Evolutionary conservation across 53 echinoderm and acorn worm genomes (phyloP).

Genomic region (Mesocentrotus franciscanus): DNA sequence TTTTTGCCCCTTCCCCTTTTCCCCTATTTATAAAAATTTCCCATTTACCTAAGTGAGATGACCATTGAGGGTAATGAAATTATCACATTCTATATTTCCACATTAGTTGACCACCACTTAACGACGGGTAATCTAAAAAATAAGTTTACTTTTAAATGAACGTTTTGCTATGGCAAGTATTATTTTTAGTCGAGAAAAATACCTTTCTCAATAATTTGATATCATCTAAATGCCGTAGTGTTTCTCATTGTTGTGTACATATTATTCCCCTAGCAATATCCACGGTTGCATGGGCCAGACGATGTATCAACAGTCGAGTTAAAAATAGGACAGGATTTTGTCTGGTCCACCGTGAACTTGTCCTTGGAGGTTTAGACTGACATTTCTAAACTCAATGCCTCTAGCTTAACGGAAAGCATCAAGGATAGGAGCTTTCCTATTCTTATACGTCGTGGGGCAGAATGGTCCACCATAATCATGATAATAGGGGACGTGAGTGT

Average conservation of each 20-base stretch:
- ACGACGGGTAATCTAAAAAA: neutral
- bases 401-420: neutral
- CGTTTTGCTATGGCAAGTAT: neutral
- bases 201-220: neutral
- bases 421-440: neutral
- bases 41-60: neutral
- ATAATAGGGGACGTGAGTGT: neutral
- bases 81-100: neutral
- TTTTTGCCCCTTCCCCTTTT: neutral
- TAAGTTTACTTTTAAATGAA: too few species aligned
- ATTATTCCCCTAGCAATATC: neutral
- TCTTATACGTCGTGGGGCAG: neutral
- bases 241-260: neutral
- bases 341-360: constrained; percentile 26
- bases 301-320: neutral
- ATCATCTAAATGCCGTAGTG: neutral
- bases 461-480: neutral
- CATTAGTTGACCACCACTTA: neutral
- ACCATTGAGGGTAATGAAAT: neutral
- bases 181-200: neutral
- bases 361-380: constrained; percentile 15
- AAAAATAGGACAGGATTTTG: neutral
- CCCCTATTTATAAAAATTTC: neutral
- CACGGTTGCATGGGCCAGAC: neutral
- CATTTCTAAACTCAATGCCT: constrained; percentile 18